Evolutionary conservation across 2,113 vertebrate species (phyloP), one percentile per base, ranked within the genome.

Genomic region (Pavo muticus): DNA sequence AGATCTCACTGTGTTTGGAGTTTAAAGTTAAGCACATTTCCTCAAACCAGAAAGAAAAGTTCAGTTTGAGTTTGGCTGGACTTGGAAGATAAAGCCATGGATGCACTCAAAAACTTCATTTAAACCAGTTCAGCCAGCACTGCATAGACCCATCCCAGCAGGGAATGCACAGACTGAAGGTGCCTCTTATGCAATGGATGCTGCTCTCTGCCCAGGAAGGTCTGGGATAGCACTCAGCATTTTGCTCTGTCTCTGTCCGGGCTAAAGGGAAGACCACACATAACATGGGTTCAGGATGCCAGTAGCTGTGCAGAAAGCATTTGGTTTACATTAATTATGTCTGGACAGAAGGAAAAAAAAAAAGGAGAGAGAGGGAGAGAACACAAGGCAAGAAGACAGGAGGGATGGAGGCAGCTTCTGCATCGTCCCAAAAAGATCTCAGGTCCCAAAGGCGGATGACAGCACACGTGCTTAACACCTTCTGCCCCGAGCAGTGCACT

Each of bases 261-360:
- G 80, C 92, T 80, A 86, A 86, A 73, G 83, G 44, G 92, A 88
- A 93, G 96, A 96, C 94, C 92, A 80, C 94, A 90, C 67, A 10
- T 91, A 90, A 70, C 60, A 92, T 5, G 2, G 57, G 86, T 94
- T 50, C 84, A 56, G 74, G 72, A 96, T 88, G 94, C 95, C 84
- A 96, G 91, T 67, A 90, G 87, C 93, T 85, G 68, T 75, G 80
- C 82, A 78, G 37, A 54, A 88, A 88, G 71, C 88, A 83, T 91
- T 81, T 90, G 93, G 87, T 90, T 90, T 93, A 80, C 79, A 84
- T 79, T 77, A 85, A 42, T 88, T 71, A 87, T 15, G 73, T 96
- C 95, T 90, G 91, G 91, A 83, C 70, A 29, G 67, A 64, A 68
- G 89, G 57, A 59, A 60, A 42, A 70, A 48, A 48, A 25, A 64